phyloP scores from a whole-genome alignment of 1,140 invertebrate genomes.

The Papilio polyxenes region DNA sequence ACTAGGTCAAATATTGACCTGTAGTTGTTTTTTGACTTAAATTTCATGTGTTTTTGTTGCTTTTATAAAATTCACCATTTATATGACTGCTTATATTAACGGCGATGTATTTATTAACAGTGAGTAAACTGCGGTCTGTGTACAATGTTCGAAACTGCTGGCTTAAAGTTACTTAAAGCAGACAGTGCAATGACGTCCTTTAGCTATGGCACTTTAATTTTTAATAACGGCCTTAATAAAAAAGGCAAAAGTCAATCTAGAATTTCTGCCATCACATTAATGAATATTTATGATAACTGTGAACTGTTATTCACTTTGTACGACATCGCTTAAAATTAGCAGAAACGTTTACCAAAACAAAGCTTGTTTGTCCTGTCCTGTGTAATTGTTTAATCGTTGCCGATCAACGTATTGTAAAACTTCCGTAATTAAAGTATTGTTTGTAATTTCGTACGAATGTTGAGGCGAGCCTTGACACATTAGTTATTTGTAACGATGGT shows the following conservation, averaged over 20 bases:
- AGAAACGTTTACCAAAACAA: slow-evolving; percentile 16
- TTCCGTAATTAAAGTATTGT: slow-evolving; percentile 43
- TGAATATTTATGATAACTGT: slow-evolving; percentile 10
- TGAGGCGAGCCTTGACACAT: neutral
- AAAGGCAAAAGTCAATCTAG: slow-evolving; percentile 10
- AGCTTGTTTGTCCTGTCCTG: slow-evolving; percentile 35
- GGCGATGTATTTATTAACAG: too few species aligned
- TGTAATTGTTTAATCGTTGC: slow-evolving; percentile 50
- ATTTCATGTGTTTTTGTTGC: neutral
- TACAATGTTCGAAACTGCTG: neutral
- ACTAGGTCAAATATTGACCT: neutral
- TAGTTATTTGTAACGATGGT: slow-evolving; percentile 7
- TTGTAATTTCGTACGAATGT: slow-evolving; percentile 38
- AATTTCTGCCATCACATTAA: neutral
- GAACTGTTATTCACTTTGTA: neutral
- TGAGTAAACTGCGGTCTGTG: too few species aligned
- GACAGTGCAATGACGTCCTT: neutral
- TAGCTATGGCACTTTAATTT: neutral
- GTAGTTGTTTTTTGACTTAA: neutral
- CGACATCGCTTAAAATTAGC: neutral
- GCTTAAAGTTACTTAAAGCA: neutral
- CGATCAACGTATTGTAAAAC: slow-evolving; percentile 51
- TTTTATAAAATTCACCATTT: neutral
- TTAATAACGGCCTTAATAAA: neutral
- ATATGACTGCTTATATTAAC: neutral